phyloP scores from a whole-genome alignment of 2,113 vertebrate genomes.

The Xenopus laevis region DNA sequence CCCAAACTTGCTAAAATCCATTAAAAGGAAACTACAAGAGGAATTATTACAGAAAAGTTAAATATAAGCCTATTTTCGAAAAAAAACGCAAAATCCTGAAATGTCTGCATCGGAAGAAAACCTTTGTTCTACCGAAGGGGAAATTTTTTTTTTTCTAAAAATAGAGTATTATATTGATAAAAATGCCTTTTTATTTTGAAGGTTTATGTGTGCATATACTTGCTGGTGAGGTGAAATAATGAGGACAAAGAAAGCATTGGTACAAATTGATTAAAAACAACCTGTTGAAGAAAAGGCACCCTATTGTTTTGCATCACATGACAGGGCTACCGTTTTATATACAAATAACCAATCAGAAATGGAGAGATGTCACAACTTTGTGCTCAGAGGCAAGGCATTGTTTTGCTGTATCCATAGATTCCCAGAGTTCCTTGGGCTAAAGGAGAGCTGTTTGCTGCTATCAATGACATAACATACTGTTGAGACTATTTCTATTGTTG shows the following conservation, averaged over 20 bases:
- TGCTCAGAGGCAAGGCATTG: neutral
- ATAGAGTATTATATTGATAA: too few relatives aligned
- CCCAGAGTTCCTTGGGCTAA: slow-evolving; percentile 50
- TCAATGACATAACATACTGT: slow-evolving; percentile 41
- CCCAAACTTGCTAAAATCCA: too few relatives aligned
- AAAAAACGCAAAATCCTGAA: too few relatives aligned
- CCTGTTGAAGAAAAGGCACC: slow-evolving; percentile 54
- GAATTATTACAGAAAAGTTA: too few relatives aligned
- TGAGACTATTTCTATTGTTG: slow-evolving; percentile 59
- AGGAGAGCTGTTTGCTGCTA: slow-evolving; percentile 34
- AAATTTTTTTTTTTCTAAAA: too few relatives aligned
- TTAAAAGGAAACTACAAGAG: too few relatives aligned
- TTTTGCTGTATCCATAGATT: slow-evolving; percentile 39
- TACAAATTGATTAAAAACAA: slow-evolving; percentile 46
- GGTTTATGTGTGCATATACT: slow-evolving; percentile 34
- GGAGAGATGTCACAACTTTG: neutral
- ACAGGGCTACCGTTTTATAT: neutral
- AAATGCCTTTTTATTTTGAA: too few relatives aligned
- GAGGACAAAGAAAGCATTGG: slow-evolving; percentile 49
- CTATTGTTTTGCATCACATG: slow-evolving; percentile 65
- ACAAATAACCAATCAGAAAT: slow-evolving; percentile 36
- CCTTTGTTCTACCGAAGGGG: too few relatives aligned
- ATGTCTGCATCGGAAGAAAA: too few relatives aligned
- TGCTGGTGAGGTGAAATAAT: slow-evolving; percentile 23
- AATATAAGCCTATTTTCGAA: too few relatives aligned